Conservation (phyloP, 1,140 invertebrate genomes). For the Riptortus pedestris region DNA sequence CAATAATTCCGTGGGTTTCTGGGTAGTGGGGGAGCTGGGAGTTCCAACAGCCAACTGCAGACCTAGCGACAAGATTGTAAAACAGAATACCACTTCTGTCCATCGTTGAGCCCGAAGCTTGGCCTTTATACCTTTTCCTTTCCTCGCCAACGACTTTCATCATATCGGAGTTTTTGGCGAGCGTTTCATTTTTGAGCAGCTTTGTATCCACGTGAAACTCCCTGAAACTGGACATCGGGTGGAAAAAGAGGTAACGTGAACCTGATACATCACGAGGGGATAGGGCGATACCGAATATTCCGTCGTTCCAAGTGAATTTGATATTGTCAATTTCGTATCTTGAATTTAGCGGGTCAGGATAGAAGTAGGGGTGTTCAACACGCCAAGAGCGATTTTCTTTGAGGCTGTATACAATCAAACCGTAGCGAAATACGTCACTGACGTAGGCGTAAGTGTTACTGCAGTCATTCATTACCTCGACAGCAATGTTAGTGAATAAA, state of each 20-base stretch:
- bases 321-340: constrained; percentile 55
- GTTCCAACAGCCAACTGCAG: constrained; percentile 70
- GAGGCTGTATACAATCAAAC: constrained; percentile 56
- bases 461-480: constrained; percentile 55
- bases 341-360: constrained; percentile 60
- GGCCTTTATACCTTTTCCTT: constrained; percentile 46
- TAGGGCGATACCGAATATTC: constrained; percentile 63
- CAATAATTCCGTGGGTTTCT: constrained; percentile 50
- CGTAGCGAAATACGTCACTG: constrained; percentile 65
- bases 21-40: constrained; percentile 38
- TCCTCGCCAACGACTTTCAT: constrained; percentile 39
- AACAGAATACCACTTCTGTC: constrained; percentile 61
- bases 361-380: constrained; percentile 61
- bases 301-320: constrained; percentile 70
- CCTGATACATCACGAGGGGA: constrained; percentile 43
- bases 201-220: constrained; percentile 61
- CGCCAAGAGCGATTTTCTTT: constrained; percentile 55
- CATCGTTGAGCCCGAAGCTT: constrained; percentile 59
- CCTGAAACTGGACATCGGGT: constrained; percentile 64
- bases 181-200: constrained; percentile 47
- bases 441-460: constrained; percentile 55
- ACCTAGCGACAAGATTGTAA: constrained; percentile 60
- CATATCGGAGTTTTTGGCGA: constrained; percentile 36
- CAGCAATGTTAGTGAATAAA: constrained; percentile 59
- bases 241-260: constrained; percentile 58